Percentiles rank a stretch among this genome's conserved stretches.
phyloP scores from a whole-genome alignment of 2,113 vertebrate genomes.

The Malurus cyaneus region DNA sequence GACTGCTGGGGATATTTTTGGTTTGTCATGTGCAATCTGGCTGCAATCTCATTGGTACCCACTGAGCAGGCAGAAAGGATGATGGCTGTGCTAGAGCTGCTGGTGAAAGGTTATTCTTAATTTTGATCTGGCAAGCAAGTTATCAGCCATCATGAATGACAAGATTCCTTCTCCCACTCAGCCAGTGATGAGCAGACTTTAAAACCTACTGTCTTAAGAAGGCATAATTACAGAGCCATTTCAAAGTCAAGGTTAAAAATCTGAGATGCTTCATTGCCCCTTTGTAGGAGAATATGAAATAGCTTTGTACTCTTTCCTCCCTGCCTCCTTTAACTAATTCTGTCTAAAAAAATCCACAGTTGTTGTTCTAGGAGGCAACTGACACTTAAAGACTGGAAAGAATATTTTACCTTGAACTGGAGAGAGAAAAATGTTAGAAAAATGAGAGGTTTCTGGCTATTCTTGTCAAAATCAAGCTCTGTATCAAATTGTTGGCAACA shows the following conservation, averaged over 20 bases:
- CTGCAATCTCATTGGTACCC: constrained; percentile 21
- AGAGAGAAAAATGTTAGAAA: neutral
- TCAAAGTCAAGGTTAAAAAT: constrained; percentile 19
- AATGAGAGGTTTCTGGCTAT: neutral
- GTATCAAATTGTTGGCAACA: neutral
- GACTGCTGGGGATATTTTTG: constrained; percentile 52
- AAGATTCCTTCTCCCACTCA: constrained; percentile 46
- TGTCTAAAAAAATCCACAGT: neutral
- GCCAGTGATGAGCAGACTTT: neutral
- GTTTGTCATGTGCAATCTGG: constrained; percentile 33
- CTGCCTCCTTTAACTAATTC: neutral
- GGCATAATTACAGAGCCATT: neutral
- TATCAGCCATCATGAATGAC: constrained; percentile 32
- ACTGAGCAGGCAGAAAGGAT: constrained; percentile 29
- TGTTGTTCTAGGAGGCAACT: neutral
- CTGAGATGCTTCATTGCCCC: neutral
- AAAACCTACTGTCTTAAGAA: neutral
- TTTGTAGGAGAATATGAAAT: neutral
- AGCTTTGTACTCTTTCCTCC: neutral
- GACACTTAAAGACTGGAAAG: neutral
- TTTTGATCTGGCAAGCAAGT: constrained; percentile 33
- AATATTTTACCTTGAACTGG: neutral
- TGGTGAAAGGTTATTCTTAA: constrained; percentile 47
- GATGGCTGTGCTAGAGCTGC: constrained; percentile 20
- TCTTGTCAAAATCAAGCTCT: neutral